These are phyloP conservation scores for Mamestra configurata DNA, from an alignment of 1,140 invertebrate genomes.

Conservation along the genomic window DNA sequence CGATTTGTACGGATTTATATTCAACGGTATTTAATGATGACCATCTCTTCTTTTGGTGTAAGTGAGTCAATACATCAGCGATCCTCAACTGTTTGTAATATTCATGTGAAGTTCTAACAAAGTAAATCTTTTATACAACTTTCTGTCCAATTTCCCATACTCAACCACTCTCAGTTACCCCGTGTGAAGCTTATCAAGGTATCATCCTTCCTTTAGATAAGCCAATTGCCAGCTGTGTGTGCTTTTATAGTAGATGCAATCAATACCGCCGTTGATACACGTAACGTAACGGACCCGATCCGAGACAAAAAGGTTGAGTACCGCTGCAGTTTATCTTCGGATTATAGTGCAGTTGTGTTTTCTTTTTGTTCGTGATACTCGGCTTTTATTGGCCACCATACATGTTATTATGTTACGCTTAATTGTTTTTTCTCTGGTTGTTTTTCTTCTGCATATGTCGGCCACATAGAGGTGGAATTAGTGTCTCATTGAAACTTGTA, in stretches of 20 bases:
- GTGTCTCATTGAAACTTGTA: background rate
- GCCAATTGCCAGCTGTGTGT: background rate
- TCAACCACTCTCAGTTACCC: no score
- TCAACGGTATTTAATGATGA: constrained; percentile 16
- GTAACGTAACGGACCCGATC: background rate
- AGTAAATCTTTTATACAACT: background rate
- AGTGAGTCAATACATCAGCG: background rate
- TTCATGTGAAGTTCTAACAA: background rate
- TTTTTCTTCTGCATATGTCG: background rate
- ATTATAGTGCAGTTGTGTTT: background rate
- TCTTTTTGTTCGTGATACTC: background rate
- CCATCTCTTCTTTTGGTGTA: background rate
- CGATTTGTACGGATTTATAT: background rate
- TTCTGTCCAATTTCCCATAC: no score
- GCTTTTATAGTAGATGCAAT: background rate
- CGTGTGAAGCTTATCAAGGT: no score
- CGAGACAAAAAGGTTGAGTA: background rate
- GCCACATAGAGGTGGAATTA: background rate
- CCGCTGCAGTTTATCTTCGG: background rate
- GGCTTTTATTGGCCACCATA: background rate
- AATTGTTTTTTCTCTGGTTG: background rate
- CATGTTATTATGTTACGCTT: constrained; percentile 4
- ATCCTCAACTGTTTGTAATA: background rate
- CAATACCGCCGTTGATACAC: background rate
- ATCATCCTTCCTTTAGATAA: background rate